phyloP scores from a whole-genome alignment of 2,888 invertebrate genomes.

The Coelinius sp. region DNA sequence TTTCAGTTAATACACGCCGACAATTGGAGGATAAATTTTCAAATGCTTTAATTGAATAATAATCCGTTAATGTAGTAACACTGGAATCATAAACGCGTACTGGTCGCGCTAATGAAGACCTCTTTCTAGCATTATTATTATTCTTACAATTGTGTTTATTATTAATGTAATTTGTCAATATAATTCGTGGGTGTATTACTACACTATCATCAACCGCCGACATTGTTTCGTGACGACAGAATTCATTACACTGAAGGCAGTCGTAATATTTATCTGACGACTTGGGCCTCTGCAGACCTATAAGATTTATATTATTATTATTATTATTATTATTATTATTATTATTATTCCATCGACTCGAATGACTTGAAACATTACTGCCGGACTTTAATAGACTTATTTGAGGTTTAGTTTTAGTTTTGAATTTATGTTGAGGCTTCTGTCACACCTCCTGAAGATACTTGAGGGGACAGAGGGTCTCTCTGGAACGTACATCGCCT shows the following conservation, averaged over 20 bases:
- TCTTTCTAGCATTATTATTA: conserved; percentile 53
- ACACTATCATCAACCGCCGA: conserved; percentile 5
- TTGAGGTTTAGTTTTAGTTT: too few species aligned
- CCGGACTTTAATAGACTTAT: background rate
- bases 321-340: too few species aligned
- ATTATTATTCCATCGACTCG: background rate
- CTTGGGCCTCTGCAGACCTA: background rate
- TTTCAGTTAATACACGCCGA: background rate
- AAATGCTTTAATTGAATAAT: conserved; percentile 38
- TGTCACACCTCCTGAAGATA: conserved; percentile 97
- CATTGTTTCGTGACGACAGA: conserved; percentile 60
- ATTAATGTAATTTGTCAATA: conserved; percentile 32
- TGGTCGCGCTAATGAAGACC: conserved; percentile 65
- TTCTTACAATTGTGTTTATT: conserved; percentile 35
- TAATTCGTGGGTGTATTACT: conserved; percentile 32
- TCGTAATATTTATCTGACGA: conserved; percentile 64
- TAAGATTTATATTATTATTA: too few species aligned
- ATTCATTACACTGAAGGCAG: conserved; percentile 66
- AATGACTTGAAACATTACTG: background rate
- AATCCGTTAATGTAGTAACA: conserved; percentile 44
- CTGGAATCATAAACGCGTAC: conserved; percentile 66
- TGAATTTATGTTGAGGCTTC: conserved; percentile 68
- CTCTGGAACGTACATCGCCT: conserved; percentile 70
- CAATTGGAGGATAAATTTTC: conserved; percentile 31
- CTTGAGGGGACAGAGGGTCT: conserved; percentile 93